Evolutionary conservation across 1,140 invertebrate genomes (phyloP).

Genomic region (Apis dorsata): DNA sequence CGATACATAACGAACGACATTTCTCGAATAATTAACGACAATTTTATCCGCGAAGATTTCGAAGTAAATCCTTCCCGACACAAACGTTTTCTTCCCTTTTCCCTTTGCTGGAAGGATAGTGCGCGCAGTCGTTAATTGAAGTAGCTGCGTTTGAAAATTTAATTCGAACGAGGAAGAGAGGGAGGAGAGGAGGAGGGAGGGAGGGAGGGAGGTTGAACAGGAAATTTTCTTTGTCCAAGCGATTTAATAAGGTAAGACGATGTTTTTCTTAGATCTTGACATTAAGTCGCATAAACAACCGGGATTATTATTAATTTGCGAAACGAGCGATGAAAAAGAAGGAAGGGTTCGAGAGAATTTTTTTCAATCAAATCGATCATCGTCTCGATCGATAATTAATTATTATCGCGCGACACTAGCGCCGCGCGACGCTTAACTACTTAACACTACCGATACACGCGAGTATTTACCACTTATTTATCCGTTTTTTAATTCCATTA

Average conservation of each 20-base stretch:
- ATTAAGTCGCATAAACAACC: neutral
- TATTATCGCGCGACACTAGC: too few relatives aligned
- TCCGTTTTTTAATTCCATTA: too few relatives aligned
- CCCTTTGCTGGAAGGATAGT: neutral
- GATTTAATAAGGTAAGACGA: neutral
- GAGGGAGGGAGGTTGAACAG: too few relatives aligned
- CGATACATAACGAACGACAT: neutral
- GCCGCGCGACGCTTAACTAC: too few relatives aligned
- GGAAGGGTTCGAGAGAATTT: too few relatives aligned
- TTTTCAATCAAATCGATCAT: too few relatives aligned
- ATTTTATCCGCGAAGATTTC: neutral
- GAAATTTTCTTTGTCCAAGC: neutral
- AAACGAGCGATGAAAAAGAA: neutral
- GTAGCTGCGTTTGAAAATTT: slow-evolving; percentile 8
- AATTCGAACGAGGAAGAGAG: neutral
- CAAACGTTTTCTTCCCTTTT: neutral
- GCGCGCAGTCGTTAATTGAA: slow-evolving; percentile 3
- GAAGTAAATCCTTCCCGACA: neutral
- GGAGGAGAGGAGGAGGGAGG: too few relatives aligned
- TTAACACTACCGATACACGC: too few relatives aligned
- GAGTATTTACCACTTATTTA: too few relatives aligned
- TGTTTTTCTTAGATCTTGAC: neutral
- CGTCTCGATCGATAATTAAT: too few relatives aligned
- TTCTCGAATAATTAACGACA: slow-evolving; percentile 4
- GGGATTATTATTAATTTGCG: slow-evolving; percentile 17